Evolutionary conservation across 2,888 invertebrate species (phyloP).

Genomic region (Drosophila villosipedis): DNA sequence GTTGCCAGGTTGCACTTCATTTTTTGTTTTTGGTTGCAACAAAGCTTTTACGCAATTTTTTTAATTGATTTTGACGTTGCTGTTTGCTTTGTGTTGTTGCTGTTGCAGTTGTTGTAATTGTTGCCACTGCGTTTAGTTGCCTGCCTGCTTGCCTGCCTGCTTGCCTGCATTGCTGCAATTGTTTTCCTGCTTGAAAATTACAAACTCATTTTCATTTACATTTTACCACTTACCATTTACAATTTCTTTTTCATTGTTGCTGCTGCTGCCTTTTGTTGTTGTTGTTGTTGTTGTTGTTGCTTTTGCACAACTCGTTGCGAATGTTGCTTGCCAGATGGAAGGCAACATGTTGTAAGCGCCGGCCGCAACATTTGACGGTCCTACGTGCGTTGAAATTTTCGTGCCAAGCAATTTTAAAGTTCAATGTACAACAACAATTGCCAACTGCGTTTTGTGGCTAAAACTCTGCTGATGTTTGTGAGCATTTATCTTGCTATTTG

Average conservation of each 20-base stretch:
- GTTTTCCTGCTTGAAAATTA: conserved; percentile 67
- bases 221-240: conserved; percentile 58
- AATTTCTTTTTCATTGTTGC: conserved; percentile 48
- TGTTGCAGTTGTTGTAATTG: conserved; percentile 10
- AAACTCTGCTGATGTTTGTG: conserved; percentile 10
- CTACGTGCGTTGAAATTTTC: conserved; percentile 51
- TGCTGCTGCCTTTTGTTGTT: conserved; percentile 6
- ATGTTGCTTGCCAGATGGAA: conserved; percentile 34
- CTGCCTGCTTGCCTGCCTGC: conserved; percentile 13
- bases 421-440: conserved; percentile 68
- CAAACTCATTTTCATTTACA: conserved; percentile 68
- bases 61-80: conserved; percentile 45
- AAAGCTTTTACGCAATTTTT: conserved; percentile 54
- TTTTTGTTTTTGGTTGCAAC: conserved; percentile 23
- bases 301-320: conserved; percentile 36
- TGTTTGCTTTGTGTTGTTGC: conserved; percentile 15
- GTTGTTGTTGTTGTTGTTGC: conserved; percentile 11
- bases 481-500: conserved; percentile 1
- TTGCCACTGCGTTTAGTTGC: conserved; percentile 20
- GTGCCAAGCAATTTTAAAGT: conserved; percentile 61
- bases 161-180: conserved; percentile 42
- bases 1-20: conserved; percentile 31
- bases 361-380: conserved; percentile 38
- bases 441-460: conserved; percentile 49
- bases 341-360: conserved; percentile 47